These are phyloP conservation scores for Cygnus olor DNA, from an alignment of 2,797 vertebrate species.

Conservation along the genomic window DNA sequence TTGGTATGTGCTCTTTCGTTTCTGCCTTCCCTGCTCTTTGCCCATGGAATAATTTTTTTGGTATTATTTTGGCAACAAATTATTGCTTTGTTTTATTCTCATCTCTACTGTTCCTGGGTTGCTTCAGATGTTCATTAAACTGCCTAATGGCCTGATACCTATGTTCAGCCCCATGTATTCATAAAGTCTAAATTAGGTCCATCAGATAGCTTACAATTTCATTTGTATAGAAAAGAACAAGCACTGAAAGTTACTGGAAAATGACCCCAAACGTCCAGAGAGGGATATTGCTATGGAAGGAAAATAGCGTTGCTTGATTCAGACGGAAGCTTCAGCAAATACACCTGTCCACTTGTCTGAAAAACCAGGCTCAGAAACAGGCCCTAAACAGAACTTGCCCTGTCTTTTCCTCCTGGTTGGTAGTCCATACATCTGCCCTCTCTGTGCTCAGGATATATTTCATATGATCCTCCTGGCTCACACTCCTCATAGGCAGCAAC, in stretches of 20 bases:
- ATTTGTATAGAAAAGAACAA: neutral
- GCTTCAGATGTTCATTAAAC: neutral
- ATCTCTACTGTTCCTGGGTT: neutral
- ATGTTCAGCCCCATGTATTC: neutral
- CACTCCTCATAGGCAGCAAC: neutral
- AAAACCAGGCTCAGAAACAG: neutral
- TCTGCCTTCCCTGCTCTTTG: neutral
- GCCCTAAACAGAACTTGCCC: neutral
- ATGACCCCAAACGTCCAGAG: neutral
- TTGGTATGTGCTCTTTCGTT: neutral
- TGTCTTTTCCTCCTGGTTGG: neutral
- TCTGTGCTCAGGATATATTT: neutral
- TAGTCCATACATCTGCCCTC: neutral
- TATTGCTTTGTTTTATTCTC: slow-evolving; percentile 21
- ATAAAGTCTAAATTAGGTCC: neutral
- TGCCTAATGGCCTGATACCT: neutral
- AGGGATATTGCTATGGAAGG: neutral
- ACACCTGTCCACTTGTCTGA: neutral
- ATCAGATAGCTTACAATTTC: neutral
- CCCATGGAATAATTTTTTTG: neutral
- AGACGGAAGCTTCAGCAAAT: neutral
- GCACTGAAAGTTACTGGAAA: neutral
- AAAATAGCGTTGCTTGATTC: neutral
- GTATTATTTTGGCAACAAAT: neutral
- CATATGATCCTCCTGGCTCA: neutral